phyloP scores from a whole-genome alignment of 2,113 vertebrate species.

The Climacteris rufus region DNA sequence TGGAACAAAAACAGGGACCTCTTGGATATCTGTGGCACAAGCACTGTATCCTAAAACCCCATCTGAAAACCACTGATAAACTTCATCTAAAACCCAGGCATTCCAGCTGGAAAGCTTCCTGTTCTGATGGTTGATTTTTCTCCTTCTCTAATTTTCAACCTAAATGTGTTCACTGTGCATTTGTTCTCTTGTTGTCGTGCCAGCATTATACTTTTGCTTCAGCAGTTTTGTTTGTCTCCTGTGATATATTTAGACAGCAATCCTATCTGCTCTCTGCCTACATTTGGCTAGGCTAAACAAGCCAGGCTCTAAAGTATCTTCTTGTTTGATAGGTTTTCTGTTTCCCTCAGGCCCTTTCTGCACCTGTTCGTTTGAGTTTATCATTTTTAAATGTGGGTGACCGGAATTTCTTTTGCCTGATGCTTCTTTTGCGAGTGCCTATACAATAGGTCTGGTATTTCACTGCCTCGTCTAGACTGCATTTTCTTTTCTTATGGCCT shows the following conservation, averaged over 20 bases:
- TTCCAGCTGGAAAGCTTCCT: background rate
- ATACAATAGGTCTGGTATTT: background rate
- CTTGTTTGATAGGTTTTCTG: slow-evolving; percentile 50
- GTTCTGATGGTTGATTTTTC: background rate
- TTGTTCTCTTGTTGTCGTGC: background rate
- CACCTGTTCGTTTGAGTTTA: slow-evolving; percentile 45
- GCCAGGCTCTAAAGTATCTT: slow-evolving; percentile 45
- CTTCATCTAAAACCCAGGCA: background rate
- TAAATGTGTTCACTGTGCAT: background rate
- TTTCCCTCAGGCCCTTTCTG: slow-evolving; percentile 30
- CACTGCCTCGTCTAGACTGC: background rate
- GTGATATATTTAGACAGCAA: slow-evolving; percentile 64
- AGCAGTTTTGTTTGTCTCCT: slow-evolving; percentile 57
- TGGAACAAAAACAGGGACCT: background rate
- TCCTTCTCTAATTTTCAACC: background rate
- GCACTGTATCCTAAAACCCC: background rate
- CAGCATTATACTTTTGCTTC: slow-evolving; percentile 33
- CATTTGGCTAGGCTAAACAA: slow-evolving; percentile 42
- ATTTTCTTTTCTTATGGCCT: background rate
- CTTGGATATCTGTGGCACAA: background rate
- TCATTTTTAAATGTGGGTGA: background rate
- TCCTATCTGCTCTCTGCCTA: slow-evolving; percentile 15
- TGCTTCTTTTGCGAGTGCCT: background rate
- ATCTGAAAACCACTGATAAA: background rate
- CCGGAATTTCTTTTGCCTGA: background rate